Evolutionary conservation across 1,140 invertebrate species (phyloP), one percentile per base, ranked within the genome.

Genomic region (Lycorma delicatula): DNA sequence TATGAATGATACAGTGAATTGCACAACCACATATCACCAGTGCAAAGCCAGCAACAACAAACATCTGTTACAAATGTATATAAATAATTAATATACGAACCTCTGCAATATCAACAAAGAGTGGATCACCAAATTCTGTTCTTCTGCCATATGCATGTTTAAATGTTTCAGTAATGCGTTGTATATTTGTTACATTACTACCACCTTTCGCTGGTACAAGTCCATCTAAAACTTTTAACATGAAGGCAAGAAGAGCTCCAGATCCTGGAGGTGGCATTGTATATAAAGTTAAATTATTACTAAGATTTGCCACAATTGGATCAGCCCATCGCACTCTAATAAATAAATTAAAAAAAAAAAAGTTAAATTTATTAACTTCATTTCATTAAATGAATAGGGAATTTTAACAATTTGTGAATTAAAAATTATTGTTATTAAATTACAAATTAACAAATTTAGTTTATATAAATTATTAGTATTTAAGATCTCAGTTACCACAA

Each of bases 131-230:
- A 29, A 98, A 72, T 57, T 86, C 78, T 2, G 89, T 91, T 58
- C 95, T 76, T 63, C 80, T 81, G 0, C 90, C 94, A 71, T 93
- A 98, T 11, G 85, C 91, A 79, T 89, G 97, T 73, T 99, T 99
- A 67, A 96, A 93, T 1, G 89, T 82, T 74, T 98, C 93, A 1
- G 90, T 75, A 27, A 97, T 81, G 31, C 89, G 81, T 60, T 97
- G 93, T 75, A 80, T 83, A 60, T 78, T 78, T 7, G 64, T 59
- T 11, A 69, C 60, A 27, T 66, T 61, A 60, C 78, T 75, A 6
- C 66, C 3, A 68, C 60, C 20, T 69, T 61, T 6, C 31, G 75
- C 69, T 60, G 67, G 62, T 3, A 82, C 63, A 60, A 84, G 77
- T 0, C 75, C 77, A 51, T 86, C 79, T 63, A 98, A 72, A 27